Conservation (phyloP, 2,797 vertebrate species). For the Vultur gryphus region DNA sequence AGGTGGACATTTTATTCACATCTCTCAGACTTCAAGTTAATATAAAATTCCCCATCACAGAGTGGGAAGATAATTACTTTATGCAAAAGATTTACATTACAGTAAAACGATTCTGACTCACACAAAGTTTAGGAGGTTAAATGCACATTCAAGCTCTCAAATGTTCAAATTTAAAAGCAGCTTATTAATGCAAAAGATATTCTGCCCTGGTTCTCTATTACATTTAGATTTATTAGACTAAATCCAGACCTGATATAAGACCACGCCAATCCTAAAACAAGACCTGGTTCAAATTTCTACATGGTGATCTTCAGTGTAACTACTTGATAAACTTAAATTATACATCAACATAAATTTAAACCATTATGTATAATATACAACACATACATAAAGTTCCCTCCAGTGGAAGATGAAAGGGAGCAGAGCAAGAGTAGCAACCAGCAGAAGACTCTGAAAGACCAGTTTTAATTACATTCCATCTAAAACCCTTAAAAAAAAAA, state of each 20-base stretch:
- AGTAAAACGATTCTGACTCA: constrained; percentile 5
- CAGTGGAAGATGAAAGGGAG: neutral
- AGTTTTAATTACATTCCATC: neutral
- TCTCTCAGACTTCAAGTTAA: neutral
- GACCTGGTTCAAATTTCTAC: neutral
- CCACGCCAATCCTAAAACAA: neutral
- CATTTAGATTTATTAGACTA: neutral
- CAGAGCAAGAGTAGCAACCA: neutral
- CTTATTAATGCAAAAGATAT: neutral
- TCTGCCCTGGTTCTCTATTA: neutral
- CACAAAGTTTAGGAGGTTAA: neutral
- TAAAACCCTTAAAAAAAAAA: neutral
- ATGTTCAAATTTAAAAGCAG: neutral
- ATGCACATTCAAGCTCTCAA: neutral
- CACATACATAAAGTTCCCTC: neutral
- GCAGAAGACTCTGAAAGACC: neutral
- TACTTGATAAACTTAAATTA: neutral
- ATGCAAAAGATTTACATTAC: neutral
- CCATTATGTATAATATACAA: neutral
- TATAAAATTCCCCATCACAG: neutral
- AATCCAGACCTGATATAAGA: neutral
- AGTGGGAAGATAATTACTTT: constrained; percentile 5
- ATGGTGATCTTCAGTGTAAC: neutral
- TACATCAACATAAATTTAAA: neutral
- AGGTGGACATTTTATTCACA: neutral